Percentiles rank a stretch among this genome's conserved stretches.
These are phyloP conservation scores for Osmerus mordax DNA, from an alignment of 2,113 vertebrate genomes.

Conservation along the genomic window DNA sequence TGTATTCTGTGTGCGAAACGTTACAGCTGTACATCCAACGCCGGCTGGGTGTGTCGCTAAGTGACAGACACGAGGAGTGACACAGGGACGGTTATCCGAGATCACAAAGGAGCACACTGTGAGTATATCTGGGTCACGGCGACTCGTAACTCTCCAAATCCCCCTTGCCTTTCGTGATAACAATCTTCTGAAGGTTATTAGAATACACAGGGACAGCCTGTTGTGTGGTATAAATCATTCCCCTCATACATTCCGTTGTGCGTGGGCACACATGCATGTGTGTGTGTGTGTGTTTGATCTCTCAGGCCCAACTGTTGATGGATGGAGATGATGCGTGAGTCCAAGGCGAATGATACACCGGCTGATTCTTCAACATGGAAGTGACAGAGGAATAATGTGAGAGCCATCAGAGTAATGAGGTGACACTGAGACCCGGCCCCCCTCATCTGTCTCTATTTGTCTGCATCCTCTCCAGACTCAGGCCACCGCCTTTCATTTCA, in stretches of 20 bases:
- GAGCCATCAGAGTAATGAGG: slow-evolving; percentile 56
- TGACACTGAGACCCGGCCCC: slow-evolving; percentile 18
- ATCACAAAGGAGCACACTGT: neutral
- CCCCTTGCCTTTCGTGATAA: neutral
- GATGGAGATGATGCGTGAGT: slow-evolving; percentile 25
- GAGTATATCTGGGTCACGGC: neutral
- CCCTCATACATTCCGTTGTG: neutral
- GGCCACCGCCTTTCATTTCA: slow-evolving; percentile 12
- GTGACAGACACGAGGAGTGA: too few species aligned
- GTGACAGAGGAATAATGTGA: slow-evolving; percentile 54
- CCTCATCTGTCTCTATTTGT: slow-evolving; percentile 41
- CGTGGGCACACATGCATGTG: slow-evolving; percentile 7
- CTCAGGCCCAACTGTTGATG: slow-evolving; percentile 16
- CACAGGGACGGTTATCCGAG: neutral
- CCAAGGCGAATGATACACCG: slow-evolving; percentile 42
- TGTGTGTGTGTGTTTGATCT: neutral
- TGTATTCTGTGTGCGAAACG: too few species aligned
- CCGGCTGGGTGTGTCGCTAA: too few species aligned
- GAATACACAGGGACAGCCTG: too few species aligned
- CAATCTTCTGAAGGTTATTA: too few species aligned
- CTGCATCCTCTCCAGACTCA: slow-evolving; percentile 16
- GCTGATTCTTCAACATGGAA: slow-evolving; percentile 42
- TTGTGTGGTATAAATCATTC: too few species aligned
- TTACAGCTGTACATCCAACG: too few species aligned
- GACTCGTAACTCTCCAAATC: neutral